Base-by-base conservation (phyloP, 2,888 invertebrate species). In the Pteria penguin region DNA sequence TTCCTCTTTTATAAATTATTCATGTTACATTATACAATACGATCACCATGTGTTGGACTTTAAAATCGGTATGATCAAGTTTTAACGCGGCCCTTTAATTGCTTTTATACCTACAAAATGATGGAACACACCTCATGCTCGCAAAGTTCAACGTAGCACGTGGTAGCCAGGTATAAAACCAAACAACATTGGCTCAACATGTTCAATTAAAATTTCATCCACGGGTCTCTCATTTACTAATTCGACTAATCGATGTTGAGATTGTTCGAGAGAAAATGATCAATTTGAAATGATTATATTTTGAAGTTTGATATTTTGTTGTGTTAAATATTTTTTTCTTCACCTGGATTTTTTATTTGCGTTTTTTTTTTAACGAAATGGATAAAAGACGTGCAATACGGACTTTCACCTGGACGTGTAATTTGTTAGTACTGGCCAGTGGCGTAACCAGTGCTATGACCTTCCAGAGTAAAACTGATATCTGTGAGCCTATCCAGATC, bases 401-500 rank as follows among this genome's bases (percentile, higher is more conserved):
- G n/a, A n/a, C n/a, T n/a, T 45, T 18, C 8, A 8, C 18, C 18
- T 45, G 45, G 45, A 45, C 18, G 45, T 45, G 45, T 18, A 45
- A 45, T 45, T 14, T 45, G 18, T 18, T 45, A 45, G 45, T 18
- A 18, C 8, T 45, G 45, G 8, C 45, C 8, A 14, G 8, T 45
- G 45, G 45, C 8, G n/a, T n/a, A n/a, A n/a, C n/a, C n/a, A n/a
- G 61, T 61, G 31, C 22, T 32, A 65, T 26, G 5, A 24, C 36
- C 58, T 62, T 45, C 33, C 72, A 69, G 33, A 45, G 76, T 24
- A 24, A 63, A n/a, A 65, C 63, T n/a, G 88, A 88, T 67, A 86
- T 84, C 65, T 90, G 90, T 78, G 90, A 90, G 74, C 86, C 86
- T 1, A 87, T 90, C 18, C 80, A 83, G 31, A 88, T 90, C 14